These are phyloP conservation scores for Notoglanidium macrostoma DNA, from an alignment of 2,797 vertebrate genomes.

Conservation along the genomic window DNA sequence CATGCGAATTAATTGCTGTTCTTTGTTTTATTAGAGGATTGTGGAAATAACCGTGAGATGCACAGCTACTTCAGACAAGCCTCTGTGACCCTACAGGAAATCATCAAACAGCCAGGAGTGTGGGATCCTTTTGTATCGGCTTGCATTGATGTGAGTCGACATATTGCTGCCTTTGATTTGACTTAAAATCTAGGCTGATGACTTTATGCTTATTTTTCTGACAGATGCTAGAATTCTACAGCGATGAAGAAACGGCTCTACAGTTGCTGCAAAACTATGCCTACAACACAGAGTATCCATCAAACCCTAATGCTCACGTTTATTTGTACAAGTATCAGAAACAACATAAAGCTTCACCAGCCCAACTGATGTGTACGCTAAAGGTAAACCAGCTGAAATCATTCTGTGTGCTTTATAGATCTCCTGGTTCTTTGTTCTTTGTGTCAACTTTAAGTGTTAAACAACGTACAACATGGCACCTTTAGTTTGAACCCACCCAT, in stretches of 20 bases:
- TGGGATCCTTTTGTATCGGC: conserved; percentile 90
- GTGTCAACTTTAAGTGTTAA: not conserved
- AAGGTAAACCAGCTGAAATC: conserved; percentile 71
- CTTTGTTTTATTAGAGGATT: conserved; percentile 46
- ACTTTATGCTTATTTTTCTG: not conserved
- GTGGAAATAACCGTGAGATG: conserved; percentile 69
- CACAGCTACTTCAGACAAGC: conserved; percentile 82
- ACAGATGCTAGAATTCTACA: conserved; percentile 90
- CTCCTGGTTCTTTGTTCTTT: not conserved
- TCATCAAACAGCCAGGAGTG: conserved; percentile 83
- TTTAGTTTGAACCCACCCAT: not conserved
- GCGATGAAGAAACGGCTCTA: conserved; percentile 73
- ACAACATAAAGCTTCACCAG: conserved; percentile 69
- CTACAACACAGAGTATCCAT: conserved; percentile 81
- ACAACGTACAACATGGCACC: not conserved
- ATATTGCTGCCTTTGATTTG: not conserved
- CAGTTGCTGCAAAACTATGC: conserved; percentile 84
- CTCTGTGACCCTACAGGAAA: conserved; percentile 75
- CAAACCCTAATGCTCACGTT: conserved; percentile 90
- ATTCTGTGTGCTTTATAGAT: not conserved
- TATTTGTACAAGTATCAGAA: conserved; percentile 87
- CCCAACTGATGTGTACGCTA: conserved; percentile 74
- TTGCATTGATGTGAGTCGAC: conserved; percentile 83
- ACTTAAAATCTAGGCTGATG: not conserved
- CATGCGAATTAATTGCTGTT: not conserved